A percentile compares a stretch with the other conserved stretches of the same genome.
Evolutionary conservation across 2,113 vertebrate genomes (phyloP).

Genomic region (Telmatochromis bifrenatus): DNA sequence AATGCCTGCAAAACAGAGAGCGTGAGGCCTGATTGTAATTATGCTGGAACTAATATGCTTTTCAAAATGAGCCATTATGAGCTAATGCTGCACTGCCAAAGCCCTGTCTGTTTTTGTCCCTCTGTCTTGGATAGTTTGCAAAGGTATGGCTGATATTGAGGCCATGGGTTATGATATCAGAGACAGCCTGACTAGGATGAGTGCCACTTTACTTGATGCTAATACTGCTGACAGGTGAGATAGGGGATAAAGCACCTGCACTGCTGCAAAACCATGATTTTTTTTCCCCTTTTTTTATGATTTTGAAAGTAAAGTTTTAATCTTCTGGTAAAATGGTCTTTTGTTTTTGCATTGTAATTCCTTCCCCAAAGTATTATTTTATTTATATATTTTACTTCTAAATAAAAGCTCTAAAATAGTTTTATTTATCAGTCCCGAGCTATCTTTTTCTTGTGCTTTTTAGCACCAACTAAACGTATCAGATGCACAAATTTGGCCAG

Average conservation of each 20-base stretch:
- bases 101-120: constrained; percentile 74
- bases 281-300: background rate
- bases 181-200: constrained; percentile 49
- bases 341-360: background rate
- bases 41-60: constrained; percentile 82
- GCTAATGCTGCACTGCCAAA: constrained; percentile 75
- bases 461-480: background rate
- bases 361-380: background rate
- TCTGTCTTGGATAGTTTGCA: constrained; percentile 70
- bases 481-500: background rate
- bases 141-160: constrained; percentile 73
- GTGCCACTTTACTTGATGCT: constrained; percentile 21
- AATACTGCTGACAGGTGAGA: constrained; percentile 53
- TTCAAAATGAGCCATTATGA: constrained; percentile 81
- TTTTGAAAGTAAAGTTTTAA: background rate
- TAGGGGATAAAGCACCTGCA: constrained; percentile 24
- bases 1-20: constrained; percentile 72
- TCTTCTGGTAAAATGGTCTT: background rate
- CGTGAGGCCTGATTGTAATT: constrained; percentile 77
- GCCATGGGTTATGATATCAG: constrained; percentile 63
- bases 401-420: background rate
- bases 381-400: background rate
- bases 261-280: background rate
- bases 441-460: background rate
- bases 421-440: background rate